These are phyloP conservation scores for Diadegma fenestrale DNA, from an alignment of 2,888 invertebrate genomes.

Conservation along the genomic window DNA sequence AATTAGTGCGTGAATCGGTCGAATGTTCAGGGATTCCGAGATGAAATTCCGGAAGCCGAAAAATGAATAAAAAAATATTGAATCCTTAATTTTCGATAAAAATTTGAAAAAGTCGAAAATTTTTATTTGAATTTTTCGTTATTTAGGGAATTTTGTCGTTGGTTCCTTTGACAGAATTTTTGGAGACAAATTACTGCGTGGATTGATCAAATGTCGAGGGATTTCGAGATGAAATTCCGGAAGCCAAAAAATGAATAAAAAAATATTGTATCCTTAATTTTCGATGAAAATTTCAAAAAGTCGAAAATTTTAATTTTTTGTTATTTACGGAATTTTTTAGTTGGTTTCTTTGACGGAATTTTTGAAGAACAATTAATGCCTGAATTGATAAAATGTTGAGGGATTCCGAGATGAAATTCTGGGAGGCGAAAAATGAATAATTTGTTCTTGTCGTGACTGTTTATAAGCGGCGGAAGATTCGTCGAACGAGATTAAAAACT, in stretches of 20 bases:
- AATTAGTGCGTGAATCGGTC: not conserved
- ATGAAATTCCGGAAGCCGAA: not conserved
- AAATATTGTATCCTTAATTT: not conserved
- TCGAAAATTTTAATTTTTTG: not conserved
- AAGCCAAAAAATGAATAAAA: not conserved
- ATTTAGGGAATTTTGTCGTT: not conserved
- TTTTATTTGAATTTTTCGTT: not conserved
- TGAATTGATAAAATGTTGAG: not conserved
- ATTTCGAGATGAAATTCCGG: not conserved
- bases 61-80: not conserved
- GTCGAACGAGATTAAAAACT: conserved; percentile 66
- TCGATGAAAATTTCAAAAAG: not conserved
- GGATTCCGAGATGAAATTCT: not conserved
- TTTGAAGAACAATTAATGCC: not conserved
- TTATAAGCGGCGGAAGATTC: conserved; percentile 55
- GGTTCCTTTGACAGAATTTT: not conserved
- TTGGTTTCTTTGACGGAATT: not conserved
- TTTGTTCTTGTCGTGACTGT: conserved; percentile 25
- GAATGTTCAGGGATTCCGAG: not conserved
- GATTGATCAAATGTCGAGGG: not conserved
- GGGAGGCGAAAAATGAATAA: not conserved
- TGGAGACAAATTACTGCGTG: not conserved
- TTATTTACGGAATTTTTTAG: not conserved
- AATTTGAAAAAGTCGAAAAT: not conserved
- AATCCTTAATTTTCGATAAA: not conserved